These are phyloP conservation scores for Cyphomyrus plagiostoma DNA, from an alignment of 2,113 vertebrate genomes.

Conservation along the genomic window DNA sequence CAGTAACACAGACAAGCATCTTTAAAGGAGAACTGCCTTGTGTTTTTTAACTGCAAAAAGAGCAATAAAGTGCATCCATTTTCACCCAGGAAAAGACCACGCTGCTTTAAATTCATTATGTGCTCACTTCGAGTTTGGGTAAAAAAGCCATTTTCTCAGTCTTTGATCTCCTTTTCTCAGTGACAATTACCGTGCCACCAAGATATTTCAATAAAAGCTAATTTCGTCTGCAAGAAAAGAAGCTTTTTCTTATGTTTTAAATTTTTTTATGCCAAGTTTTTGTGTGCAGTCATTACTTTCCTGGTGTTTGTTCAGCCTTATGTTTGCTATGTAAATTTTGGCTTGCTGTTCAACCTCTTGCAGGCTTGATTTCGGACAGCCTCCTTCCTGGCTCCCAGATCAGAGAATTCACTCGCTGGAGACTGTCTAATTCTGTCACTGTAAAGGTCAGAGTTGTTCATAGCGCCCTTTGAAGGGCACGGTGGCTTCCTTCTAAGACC, in stretches of 20 bases:
- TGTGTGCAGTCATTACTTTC: neutral
- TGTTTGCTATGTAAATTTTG: neutral
- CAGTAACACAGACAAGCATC: neutral
- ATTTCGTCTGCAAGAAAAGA: neutral
- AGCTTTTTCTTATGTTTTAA: neutral
- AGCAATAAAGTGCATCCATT: neutral
- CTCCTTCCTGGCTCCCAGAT: neutral
- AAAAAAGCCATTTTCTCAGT: slow-evolving; percentile 10
- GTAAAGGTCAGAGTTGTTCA: slow-evolving; percentile 16
- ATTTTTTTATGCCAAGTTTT: neutral
- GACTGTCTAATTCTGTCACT: neutral
- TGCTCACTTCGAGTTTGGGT: slow-evolving; percentile 1
- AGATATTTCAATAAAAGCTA: slow-evolving; percentile 10
- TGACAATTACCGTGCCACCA: neutral
- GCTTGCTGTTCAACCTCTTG: neutral
- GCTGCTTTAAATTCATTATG: neutral
- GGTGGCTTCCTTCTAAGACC: neutral
- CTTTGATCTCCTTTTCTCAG: neutral
- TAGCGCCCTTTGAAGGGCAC: slow-evolving; percentile 6
- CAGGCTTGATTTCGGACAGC: neutral
- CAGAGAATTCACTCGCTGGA: slow-evolving; percentile 7
- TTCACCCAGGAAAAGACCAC: neutral
- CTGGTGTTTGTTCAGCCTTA: neutral
- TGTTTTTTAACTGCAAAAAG: neutral
- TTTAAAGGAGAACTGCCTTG: neutral